Evolutionary conservation across 2,113 vertebrate genomes (phyloP).

Genomic region (Benitochromis conjunctus): DNA sequence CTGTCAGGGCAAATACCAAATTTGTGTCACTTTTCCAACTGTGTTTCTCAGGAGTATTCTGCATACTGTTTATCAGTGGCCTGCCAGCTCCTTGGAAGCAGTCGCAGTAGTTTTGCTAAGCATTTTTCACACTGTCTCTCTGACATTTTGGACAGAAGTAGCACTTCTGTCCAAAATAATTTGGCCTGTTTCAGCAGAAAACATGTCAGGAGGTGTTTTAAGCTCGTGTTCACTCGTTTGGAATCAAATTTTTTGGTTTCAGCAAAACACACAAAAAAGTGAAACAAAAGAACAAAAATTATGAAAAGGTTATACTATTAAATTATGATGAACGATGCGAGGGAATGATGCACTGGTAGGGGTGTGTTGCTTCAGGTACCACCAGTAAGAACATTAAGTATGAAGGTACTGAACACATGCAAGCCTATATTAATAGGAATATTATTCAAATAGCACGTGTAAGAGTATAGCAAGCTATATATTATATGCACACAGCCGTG

Average conservation of each 20-base stretch:
- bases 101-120: background rate
- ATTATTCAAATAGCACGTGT: background rate
- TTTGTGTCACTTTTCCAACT: background rate
- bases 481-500: background rate
- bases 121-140: background rate
- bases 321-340: background rate
- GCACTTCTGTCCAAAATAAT: background rate
- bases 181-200: background rate
- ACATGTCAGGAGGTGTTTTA: background rate
- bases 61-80: background rate
- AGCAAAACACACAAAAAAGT: background rate
- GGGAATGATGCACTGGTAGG: background rate
- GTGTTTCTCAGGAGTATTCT: background rate
- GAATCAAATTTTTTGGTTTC: background rate
- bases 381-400: background rate
- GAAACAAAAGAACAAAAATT: background rate
- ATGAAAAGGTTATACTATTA: background rate
- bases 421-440: background rate
- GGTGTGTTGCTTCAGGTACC: background rate
- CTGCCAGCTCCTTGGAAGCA: background rate
- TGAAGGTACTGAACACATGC: background rate
- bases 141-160: background rate
- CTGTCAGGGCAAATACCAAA: background rate
- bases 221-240: background rate
- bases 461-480: background rate